These are phyloP conservation scores for Eupristina koningsbergeri DNA, from an alignment of 1,140 invertebrate genomes.

Conservation along the genomic window DNA sequence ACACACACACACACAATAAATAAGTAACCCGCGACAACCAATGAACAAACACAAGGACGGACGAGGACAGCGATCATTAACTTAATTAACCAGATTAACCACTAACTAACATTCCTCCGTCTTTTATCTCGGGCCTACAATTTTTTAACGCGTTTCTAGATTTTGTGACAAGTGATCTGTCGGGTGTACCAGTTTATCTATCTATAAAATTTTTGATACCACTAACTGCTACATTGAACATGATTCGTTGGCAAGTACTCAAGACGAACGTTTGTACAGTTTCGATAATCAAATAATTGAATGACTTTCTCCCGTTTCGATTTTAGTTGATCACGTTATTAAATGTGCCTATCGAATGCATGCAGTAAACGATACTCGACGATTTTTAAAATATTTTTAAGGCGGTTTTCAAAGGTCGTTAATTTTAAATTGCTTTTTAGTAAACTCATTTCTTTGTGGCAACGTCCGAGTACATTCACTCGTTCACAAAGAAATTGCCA, in stretches of 20 bases:
- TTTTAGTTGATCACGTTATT: not conserved
- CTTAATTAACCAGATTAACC: too few relatives aligned
- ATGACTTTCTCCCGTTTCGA: not conserved
- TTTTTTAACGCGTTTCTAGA: not conserved
- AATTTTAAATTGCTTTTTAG: not conserved
- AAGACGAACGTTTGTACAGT: not conserved
- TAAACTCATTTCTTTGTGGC: not conserved
- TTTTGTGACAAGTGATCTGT: too few relatives aligned
- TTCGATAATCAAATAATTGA: not conserved
- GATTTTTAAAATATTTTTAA: too few relatives aligned
- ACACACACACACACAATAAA: not conserved
- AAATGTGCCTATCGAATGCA: not conserved
- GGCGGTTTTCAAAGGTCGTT: not conserved
- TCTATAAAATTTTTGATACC: too few relatives aligned
- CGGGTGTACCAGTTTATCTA: too few relatives aligned
- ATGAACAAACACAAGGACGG: too few relatives aligned
- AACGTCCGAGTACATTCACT: not conserved
- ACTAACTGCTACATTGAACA: too few relatives aligned
- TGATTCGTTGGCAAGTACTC: too few relatives aligned
- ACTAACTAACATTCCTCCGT: constrained; percentile 23
- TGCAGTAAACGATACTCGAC: not conserved
- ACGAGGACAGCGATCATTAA: too few relatives aligned
- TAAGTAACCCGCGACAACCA: too few relatives aligned
- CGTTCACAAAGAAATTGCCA: not conserved
- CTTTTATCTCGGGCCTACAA: not conserved